Base-by-base conservation (phyloP, 1,140 invertebrate species). In the Temnothorax nylanderi region DNA sequence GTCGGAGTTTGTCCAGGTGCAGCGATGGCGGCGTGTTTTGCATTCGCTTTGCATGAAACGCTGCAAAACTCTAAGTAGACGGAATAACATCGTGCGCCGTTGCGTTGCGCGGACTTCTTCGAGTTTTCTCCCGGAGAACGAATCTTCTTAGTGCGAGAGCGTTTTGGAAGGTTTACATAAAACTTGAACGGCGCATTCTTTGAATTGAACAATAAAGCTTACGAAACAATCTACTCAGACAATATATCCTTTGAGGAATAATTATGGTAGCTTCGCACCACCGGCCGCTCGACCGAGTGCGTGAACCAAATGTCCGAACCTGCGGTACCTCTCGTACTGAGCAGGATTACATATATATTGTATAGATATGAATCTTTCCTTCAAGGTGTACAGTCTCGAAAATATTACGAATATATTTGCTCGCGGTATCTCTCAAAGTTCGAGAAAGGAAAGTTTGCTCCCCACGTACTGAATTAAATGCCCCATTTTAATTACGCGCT, bases 1-100 rank as follows among this genome's bases (percentile, higher is more conserved):
- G 37, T 21, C 84, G 44, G 49, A 89, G 67, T 71, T 89, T 77
- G 77, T 89, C 51, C 69, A 75, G 34, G 58, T 60, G 7, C 10
- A 16, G 13, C 64, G 18, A 65, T 37, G 47, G 26, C n/a, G 51
- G 3, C 26, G 47, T 54, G 21, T 71, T 62, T 76, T 60, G 54
- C 82, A 54, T 76, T 65, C 58, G 21, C 47, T 56, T 13, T 21
- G 56, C 41, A 65, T 54, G 47, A 89, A 81, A 82, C 62, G 56
- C 41, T 87, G 69, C 21, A 58, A 82, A 87, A 85, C n/a, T 76
- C 60, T 77, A 85, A 85, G 58, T 78, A 65, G 47, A 85, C 26
- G 82, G 62, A 77, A 78, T 67, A 77, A 78, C 82, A 77, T 85
- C n/a, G 69, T 8, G 56, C 72, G 44, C 26, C 26, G 58, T 3